Evolutionary conservation across 2,113 vertebrate genomes (phyloP), one percentile per base, ranked within the genome.

Genomic region (Centropristis striata): DNA sequence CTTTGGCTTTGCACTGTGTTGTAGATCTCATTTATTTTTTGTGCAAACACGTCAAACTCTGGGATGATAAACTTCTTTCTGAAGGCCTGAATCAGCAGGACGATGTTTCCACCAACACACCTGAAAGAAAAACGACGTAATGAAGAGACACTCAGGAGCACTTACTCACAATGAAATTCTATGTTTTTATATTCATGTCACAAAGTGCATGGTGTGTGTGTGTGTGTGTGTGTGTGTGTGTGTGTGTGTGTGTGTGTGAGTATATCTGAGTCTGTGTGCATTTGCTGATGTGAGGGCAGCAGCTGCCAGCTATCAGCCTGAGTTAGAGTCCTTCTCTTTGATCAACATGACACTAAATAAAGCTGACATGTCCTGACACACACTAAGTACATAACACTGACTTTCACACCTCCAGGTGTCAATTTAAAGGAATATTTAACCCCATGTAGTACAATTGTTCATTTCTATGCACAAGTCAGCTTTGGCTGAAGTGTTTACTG

Each of bases 41-140:
- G 66, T 1, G 92, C 92, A 91, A 97, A 97, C 23, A 92, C 79
- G 58, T 96, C 94, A 93, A 97, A 97, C 83, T 97, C 96, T 4
- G 96, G 96, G 91, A 97, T 97, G 55, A 97, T 96, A 71, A 97
- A 96, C 88, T 96, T 97, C 83, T 95, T 95, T 70, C 95, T 93
- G 91, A 97, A 96, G 68, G 96, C 96, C 83, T 97, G 96, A 63
- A 96, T 96, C 91, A 97, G 93, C 79, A 97, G 91, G 71, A 97
- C 94, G 23, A 97, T 95, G 90, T 96, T 97, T 80, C 95, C 94
- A 71, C 95, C 93, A 20, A 95, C 95, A 91, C 96, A 97, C 85
- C 96, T 97, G 89, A 75, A 78, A 85, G n/a, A 57, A 55, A 78
- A 84, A 87, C 60, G 41, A 32, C 27, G 66, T 2, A 47, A 46